Evolutionary conservation across 2,113 vertebrate genomes (phyloP).

Genomic region (cattle (Bos taurus)): ARS-UCD2.0 NC_037337.1:34560501-34561000

Average conservation of each 20-base stretch:
- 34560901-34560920: not conserved
- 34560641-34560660: conserved; percentile 79
- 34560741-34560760: not conserved
- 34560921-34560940: conserved; percentile 12
- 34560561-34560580: conserved; percentile 76
- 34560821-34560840: conserved; percentile 24
- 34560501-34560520: conserved; percentile 73
- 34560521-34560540: conserved; percentile 78
- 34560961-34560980: not conserved
- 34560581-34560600: conserved; percentile 45
- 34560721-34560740: conserved; percentile 66
- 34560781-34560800: conserved; percentile 57
- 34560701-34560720: conserved; percentile 67
- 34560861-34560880: not conserved
- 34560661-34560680: conserved; percentile 70
- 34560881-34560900: not conserved
- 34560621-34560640: conserved; percentile 77
- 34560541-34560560: conserved; percentile 73
- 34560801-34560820: conserved; percentile 40
- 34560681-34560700: conserved; percentile 71
- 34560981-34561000: not conserved
- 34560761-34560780: conserved; percentile 29
- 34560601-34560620: conserved; percentile 78
- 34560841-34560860: not conserved
- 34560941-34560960: too few relatives aligned